Percentiles rank a stretch among this genome's conserved stretches.
Conservation (phyloP, 53 echinoderm and acorn worm species). For the Holothuria leucospilota region DNA sequence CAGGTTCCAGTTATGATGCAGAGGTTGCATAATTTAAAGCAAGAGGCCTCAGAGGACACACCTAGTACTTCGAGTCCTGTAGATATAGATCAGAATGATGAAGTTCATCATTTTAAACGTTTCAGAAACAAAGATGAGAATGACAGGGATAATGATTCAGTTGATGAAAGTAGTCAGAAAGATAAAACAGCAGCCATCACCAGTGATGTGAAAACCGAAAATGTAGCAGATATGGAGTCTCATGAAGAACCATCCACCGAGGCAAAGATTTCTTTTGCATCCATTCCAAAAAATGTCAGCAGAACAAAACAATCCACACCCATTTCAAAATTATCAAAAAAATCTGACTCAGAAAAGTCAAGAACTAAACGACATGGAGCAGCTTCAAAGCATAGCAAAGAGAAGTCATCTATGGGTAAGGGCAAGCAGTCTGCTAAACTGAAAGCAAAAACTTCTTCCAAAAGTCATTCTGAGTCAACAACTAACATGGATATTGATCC, state of each 20-base stretch:
- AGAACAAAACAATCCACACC: background rate
- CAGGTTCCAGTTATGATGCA: slow-evolving; percentile 91
- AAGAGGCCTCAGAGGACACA: slow-evolving; percentile 51
- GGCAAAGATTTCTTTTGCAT: no score
- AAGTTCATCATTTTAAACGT: slow-evolving; percentile 79
- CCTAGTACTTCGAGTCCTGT: slow-evolving; percentile 60
- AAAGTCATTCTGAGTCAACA: background rate
- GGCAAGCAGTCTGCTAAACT: slow-evolving; percentile 38
- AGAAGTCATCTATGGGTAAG: slow-evolving; percentile 2
- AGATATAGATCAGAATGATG: slow-evolving; percentile 27
- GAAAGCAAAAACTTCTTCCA: slow-evolving; percentile 53
- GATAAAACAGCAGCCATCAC: no score
- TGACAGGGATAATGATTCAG: background rate
- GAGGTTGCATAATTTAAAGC: slow-evolving; percentile 72
- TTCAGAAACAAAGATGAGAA: slow-evolving; percentile 51
- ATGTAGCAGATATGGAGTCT: no score
- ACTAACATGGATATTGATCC: slow-evolving; percentile 42
- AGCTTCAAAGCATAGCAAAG: slow-evolving; percentile 2
- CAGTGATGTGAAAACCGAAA: no score
- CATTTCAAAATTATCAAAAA: slow-evolving; percentile 4
- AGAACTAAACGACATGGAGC: background rate
- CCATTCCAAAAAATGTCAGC: no score
- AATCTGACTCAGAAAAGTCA: slow-evolving; percentile 7
- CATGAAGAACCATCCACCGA: no score
- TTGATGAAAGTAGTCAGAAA: background rate